Conservation (phyloP, 2,888 invertebrate species). For the Cephus pygmeus region DNA sequence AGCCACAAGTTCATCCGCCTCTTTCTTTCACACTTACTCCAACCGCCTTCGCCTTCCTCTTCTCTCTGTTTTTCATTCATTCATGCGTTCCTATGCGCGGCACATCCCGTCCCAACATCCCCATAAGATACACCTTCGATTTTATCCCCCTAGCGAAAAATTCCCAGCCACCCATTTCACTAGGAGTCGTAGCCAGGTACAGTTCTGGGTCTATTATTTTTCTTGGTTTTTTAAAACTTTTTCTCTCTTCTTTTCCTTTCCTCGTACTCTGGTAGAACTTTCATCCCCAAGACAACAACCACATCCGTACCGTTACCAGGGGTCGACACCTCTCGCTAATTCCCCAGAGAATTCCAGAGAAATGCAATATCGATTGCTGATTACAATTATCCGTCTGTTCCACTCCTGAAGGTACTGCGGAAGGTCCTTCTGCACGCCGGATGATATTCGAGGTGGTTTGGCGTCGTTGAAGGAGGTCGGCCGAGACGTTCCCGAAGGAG, state of each 20-base stretch:
- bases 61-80: neutral
- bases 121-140: neutral
- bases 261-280: neutral
- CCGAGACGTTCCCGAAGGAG: neutral
- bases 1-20: constrained; percentile 9
- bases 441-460: neutral
- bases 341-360: constrained; percentile 24
- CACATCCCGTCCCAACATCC: neutral
- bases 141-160: neutral
- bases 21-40: constrained; percentile 10
- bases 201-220: neutral
- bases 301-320: neutral
- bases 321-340: neutral
- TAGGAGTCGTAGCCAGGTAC: neutral
- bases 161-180: neutral
- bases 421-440: neutral
- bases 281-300: neutral
- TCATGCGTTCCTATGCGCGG: neutral
- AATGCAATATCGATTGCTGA: constrained; percentile 39
- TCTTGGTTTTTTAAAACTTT: neutral
- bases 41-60: neutral
- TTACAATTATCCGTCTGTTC: constrained; percentile 21
- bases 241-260: neutral
- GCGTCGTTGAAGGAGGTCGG: neutral
- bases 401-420: neutral